A percentile compares a stretch with the other conserved stretches of the same genome.
phyloP scores from a whole-genome alignment of 2,888 invertebrate genomes.

The Stenichneumon culpator region DNA sequence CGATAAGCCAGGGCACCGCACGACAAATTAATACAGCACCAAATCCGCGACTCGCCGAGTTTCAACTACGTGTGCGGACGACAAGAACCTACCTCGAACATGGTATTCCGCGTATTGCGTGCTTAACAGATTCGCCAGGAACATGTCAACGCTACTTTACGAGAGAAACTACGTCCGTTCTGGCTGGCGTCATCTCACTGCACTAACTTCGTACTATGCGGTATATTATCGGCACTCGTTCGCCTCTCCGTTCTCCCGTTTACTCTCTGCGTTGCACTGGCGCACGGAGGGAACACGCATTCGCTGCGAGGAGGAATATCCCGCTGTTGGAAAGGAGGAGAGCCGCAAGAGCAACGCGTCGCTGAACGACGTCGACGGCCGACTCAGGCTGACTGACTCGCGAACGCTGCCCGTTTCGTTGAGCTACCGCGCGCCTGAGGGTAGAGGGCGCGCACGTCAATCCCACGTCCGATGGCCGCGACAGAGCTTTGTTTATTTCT shows the following conservation, averaged over 20 bases:
- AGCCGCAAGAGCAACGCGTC: neutral
- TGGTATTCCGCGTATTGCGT: conserved; percentile 68
- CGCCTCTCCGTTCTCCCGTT: neutral
- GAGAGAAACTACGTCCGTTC: conserved; percentile 40
- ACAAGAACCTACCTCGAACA: conserved; percentile 67
- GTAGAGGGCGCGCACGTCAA: conserved; percentile 10
- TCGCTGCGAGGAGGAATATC: neutral
- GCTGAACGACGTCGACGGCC: conserved; percentile 21
- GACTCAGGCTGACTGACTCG: conserved; percentile 51
- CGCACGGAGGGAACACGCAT: neutral
- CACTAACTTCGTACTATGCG: conserved; percentile 60
- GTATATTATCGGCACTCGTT: conserved; percentile 50
- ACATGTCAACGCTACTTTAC: conserved; percentile 62
- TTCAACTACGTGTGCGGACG: conserved; percentile 5
- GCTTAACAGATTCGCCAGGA: conserved; percentile 64
- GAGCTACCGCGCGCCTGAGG: neutral
- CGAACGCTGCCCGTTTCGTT: neutral
- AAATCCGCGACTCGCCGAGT: no score
- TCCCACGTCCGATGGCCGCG: neutral
- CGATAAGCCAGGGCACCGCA: conserved; percentile 17
- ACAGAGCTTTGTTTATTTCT: neutral
- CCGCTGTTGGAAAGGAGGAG: conserved; percentile 20
- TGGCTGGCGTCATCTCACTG: conserved; percentile 66
- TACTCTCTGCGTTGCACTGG: neutral
- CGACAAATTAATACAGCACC: neutral